Conservation (phyloP, 2,113 vertebrate genomes). For the Excalfactoria chinensis region DNA sequence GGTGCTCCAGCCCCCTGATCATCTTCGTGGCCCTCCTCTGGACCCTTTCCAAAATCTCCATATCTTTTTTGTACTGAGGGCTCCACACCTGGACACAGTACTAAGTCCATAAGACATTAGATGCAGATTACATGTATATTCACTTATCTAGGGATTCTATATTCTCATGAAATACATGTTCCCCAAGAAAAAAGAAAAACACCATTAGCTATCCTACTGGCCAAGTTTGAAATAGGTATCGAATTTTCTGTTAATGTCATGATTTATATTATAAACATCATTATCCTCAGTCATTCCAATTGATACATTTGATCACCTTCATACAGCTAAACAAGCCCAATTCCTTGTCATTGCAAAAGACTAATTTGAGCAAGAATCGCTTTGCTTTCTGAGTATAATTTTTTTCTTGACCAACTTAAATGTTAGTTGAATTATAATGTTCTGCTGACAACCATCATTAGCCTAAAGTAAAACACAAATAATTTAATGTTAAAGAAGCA, state of each 20-base stretch:
- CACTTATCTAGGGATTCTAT: neutral
- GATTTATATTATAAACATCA: neutral
- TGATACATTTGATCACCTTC: neutral
- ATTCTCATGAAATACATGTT: neutral
- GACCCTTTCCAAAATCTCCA: no score
- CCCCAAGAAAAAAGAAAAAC: neutral
- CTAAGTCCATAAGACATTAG: neutral
- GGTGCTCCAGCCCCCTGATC: no score
- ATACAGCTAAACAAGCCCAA: neutral
- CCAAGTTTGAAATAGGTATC: neutral
- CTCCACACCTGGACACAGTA: no score
- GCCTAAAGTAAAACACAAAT: neutral
- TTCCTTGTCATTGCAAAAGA: neutral
- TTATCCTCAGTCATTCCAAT: neutral
- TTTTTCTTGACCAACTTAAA: rapidly evolving
- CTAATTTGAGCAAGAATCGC: neutral
- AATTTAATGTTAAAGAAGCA: neutral
- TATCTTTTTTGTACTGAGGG: no score
- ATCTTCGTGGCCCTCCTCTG: no score
- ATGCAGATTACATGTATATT: neutral
- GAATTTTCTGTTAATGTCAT: neutral
- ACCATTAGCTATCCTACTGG: neutral
- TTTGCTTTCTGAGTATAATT: neutral
- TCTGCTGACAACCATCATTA: neutral
- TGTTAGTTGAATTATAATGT: neutral